Conservation (phyloP, 2,113 vertebrate genomes). For the Chaetodon trifascialis region DNA sequence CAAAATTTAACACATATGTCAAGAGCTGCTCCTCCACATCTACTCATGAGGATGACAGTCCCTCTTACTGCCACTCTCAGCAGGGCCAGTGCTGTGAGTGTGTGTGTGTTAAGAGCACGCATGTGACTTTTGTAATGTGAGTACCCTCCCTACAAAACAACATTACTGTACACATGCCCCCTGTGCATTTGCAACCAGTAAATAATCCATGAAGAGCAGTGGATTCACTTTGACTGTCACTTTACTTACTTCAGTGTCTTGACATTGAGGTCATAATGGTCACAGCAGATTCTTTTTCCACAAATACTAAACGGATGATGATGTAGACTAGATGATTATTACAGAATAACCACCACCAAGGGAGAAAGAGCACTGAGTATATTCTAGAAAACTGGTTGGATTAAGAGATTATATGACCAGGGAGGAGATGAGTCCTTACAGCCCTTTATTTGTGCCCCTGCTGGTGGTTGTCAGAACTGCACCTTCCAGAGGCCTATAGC, state of each 20-base stretch:
- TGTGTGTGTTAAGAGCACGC: slow-evolving; percentile 12
- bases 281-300: slow-evolving; percentile 34
- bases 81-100: not conserved
- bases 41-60: slow-evolving; percentile 47
- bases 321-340: slow-evolving; percentile 48
- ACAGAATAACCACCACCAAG: slow-evolving; percentile 33
- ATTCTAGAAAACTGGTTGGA: slow-evolving; percentile 59
- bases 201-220: slow-evolving; percentile 69
- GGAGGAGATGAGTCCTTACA: slow-evolving; percentile 25
- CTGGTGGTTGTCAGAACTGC: slow-evolving; percentile 44
- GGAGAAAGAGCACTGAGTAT: slow-evolving; percentile 40
- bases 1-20: slow-evolving; percentile 71
- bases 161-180: slow-evolving; percentile 39
- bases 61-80: slow-evolving; percentile 41
- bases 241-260: slow-evolving; percentile 51
- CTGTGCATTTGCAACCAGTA: slow-evolving; percentile 45
- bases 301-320: slow-evolving; percentile 49
- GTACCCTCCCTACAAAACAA: slow-evolving; percentile 44
- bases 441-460: slow-evolving; percentile 32
- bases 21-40: slow-evolving; percentile 53
- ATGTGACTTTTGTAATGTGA: slow-evolving; percentile 40
- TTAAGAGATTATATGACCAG: slow-evolving; percentile 54
- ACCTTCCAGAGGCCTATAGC: slow-evolving; percentile 3
- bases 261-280: slow-evolving; percentile 64
- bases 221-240: slow-evolving; percentile 55